Evolutionary conservation across 2,113 vertebrate species (phyloP).

Genomic region (Acrocephalus arundinaceus): DNA sequence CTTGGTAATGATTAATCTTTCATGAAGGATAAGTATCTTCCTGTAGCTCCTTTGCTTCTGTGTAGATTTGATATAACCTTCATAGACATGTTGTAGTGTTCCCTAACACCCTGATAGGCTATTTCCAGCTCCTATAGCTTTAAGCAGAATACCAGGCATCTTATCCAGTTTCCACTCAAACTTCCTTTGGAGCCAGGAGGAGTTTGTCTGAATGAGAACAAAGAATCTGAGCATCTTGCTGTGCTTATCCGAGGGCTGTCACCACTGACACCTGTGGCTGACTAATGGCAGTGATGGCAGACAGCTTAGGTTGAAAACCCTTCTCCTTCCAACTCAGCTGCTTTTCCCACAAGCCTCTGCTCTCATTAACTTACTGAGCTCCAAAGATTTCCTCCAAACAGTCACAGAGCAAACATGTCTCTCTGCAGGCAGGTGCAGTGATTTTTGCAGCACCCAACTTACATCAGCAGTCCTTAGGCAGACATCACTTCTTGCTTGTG

Average conservation of each 20-base stretch:
- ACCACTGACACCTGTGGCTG: not conserved
- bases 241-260: not conserved
- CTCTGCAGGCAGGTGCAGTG: not conserved
- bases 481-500: not conserved
- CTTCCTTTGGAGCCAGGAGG: not conserved
- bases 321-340: not conserved
- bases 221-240: not conserved
- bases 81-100: not conserved
- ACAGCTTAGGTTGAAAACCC: not conserved
- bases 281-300: not conserved
- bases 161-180: conserved; percentile 39
- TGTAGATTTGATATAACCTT: conserved; percentile 6
- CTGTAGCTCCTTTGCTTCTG: not conserved
- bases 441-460: not conserved
- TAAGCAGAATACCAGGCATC: not conserved
- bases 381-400: not conserved
- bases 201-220: not conserved
- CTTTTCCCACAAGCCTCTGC: not conserved
- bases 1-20: conserved; percentile 5
- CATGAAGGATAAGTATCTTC: not conserved
- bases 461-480: not conserved
- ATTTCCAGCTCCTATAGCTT: not conserved
- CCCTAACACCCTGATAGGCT: not conserved
- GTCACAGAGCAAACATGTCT: not conserved
- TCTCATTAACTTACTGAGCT: not conserved